Percentiles rank a stretch among this genome's conserved stretches.
Evolutionary conservation across 2,113 vertebrate species (phyloP).

Genomic region (Indri indri): DNA sequence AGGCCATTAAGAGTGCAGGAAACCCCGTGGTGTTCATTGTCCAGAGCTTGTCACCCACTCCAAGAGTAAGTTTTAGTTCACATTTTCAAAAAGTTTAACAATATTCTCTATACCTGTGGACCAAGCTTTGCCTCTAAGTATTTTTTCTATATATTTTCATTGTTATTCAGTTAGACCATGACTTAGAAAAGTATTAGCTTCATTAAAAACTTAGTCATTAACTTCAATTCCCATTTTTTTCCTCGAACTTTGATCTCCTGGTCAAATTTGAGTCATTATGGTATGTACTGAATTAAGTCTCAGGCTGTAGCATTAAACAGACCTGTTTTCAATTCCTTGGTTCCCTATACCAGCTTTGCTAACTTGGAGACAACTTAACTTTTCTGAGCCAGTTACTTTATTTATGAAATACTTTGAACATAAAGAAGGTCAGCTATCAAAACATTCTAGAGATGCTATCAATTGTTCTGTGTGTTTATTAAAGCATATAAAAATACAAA

Average conservation of each 20-base stretch:
- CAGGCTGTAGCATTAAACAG: background rate
- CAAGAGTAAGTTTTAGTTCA: conserved; percentile 86
- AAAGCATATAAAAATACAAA: background rate
- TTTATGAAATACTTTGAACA: background rate
- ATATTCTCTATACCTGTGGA: background rate
- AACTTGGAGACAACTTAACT: background rate
- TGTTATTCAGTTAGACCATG: background rate
- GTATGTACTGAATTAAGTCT: background rate
- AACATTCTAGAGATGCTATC: background rate
- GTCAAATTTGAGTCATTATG: background rate
- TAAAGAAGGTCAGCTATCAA: background rate
- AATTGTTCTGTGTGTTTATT: background rate
- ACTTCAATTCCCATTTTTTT: background rate
- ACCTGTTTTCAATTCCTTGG: background rate
- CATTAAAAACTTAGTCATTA: background rate
- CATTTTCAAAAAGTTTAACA: background rate
- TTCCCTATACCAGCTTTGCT: background rate
- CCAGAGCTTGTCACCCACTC: conserved; percentile 91
- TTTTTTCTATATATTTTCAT: background rate
- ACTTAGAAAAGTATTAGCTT: background rate
- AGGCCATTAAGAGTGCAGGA: conserved; percentile 91
- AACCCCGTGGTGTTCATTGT: conserved; percentile 95
- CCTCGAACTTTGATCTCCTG: background rate
- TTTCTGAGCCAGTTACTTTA: background rate
- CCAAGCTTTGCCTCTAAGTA: background rate